Conservation (phyloP, 2,797 vertebrate genomes). For the Gymnoscopelus microlampas region DNA sequence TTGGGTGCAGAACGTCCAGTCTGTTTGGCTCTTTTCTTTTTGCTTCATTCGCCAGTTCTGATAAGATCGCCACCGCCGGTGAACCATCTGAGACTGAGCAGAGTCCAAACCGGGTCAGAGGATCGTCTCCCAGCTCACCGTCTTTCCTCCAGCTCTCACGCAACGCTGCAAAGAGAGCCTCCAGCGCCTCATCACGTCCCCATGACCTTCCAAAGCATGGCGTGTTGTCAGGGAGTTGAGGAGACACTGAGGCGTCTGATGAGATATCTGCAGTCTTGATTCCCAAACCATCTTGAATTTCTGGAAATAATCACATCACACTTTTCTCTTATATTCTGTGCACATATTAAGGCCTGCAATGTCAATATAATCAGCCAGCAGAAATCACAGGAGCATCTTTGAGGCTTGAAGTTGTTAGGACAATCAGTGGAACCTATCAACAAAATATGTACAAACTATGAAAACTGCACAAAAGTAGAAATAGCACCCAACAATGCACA, state of each 20-base stretch:
- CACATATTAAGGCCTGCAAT: too few relatives aligned
- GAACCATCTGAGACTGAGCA: slow-evolving; percentile 45
- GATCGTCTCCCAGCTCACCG: slow-evolving; percentile 33
- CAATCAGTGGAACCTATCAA: too few relatives aligned
- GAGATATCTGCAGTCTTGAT: neutral
- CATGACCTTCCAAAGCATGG: slow-evolving; percentile 41
- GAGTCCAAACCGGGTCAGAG: slow-evolving; percentile 64
- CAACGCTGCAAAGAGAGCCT: slow-evolving; percentile 59
- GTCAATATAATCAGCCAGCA: neutral
- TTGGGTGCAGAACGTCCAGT: slow-evolving; percentile 54
- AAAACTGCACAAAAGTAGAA: neutral
- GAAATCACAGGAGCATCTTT: neutral
- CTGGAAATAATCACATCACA: too few relatives aligned
- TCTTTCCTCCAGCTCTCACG: slow-evolving; percentile 36
- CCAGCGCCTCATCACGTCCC: slow-evolving; percentile 18
- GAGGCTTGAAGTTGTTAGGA: too few relatives aligned
- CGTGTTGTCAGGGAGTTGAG: neutral
- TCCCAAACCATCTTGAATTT: slow-evolving; percentile 4
- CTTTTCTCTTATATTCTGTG: too few relatives aligned
- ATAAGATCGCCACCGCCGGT: slow-evolving; percentile 18
- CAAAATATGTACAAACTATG: neutral
- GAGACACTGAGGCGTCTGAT: neutral
- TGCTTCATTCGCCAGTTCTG: slow-evolving; percentile 29
- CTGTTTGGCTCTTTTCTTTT: slow-evolving; percentile 18
- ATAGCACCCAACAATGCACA: neutral